Base-by-base conservation (phyloP, 1,140 invertebrate genomes). In the Drosophila lacteicornis region DNA sequence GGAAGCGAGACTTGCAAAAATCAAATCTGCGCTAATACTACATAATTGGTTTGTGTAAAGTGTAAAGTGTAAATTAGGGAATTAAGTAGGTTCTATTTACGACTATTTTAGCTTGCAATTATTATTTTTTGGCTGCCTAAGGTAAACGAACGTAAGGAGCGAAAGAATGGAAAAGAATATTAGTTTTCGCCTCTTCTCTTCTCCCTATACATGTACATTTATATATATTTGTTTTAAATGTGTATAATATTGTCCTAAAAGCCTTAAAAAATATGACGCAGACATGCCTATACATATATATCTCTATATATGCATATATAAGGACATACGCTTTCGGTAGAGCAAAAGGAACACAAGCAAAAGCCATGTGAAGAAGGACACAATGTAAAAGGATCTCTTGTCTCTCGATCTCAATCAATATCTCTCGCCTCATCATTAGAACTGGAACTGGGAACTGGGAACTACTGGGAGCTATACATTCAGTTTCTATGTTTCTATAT, bases 221-320 rank as follows among this genome's bases (percentile, higher is more conserved):
- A 75, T 55, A 62, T 73, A 66, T 77, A 63, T 73, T 56, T 58
- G 22, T 58, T 78, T 53, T 68, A 70, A 74, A 74, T 78, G 62
- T 87, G 74, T 87, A 84, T 88, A 84, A 88, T 87, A 90, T 88
- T 88, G 84, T 88, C 84, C 85, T 88, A 88, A 81, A 88, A 84
- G 77, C 81, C 78, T 88, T 88, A 75, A 88, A 87, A 79, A 81
- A 79, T 84, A 84, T 84, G 69, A 84, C 47, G 76, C 63, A 69
- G 67, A 53, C 51, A 19, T 75, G 59, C 42, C 42, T 46, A 43
- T 59, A 40, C 53, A 62, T 75, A 51, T 42, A 40, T 65, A 45
- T 15, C 9, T 51, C 53, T 63, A 33, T 56, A 22, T 11, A 70
- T 25, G 22, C 22, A 25, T 56, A 56, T 58, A 38, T 74, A 66